Evolutionary conservation across 1,140 invertebrate genomes (phyloP).

Genomic region (Caerostris darwini): DNA sequence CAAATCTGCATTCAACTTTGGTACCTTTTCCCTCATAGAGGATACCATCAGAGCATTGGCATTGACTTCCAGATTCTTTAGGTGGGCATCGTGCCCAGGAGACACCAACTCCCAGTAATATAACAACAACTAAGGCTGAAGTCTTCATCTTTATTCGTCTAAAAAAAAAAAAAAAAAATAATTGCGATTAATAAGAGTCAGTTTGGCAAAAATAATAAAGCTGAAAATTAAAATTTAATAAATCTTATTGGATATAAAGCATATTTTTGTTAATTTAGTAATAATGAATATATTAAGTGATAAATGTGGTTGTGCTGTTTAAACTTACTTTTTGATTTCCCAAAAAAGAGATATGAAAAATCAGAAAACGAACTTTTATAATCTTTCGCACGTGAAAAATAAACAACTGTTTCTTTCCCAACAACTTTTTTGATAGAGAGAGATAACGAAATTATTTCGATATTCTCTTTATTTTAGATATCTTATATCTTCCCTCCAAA

Average conservation of each 20-base stretch:
- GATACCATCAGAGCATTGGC: neutral
- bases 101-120: neutral
- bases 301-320: neutral
- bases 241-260: neutral
- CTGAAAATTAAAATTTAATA: too few species aligned
- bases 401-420: neutral
- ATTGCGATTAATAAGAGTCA: neutral
- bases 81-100: neutral
- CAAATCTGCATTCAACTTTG: neutral
- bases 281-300: neutral
- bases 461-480: too few species aligned
- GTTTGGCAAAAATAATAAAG: too few species aligned
- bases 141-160: neutral
- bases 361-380: neutral
- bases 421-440: neutral
- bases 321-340: neutral
- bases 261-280: neutral
- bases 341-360: neutral
- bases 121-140: neutral
- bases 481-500: too few species aligned
- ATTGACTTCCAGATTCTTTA: neutral
- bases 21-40: constrained; percentile 2
- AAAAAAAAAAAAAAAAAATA: neutral
- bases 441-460: neutral
- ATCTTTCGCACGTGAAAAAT: neutral